These are phyloP conservation scores for Scaptodrosophila lebanonensis DNA, from an alignment of 1,140 invertebrate genomes.

Conservation along the genomic window DNA sequence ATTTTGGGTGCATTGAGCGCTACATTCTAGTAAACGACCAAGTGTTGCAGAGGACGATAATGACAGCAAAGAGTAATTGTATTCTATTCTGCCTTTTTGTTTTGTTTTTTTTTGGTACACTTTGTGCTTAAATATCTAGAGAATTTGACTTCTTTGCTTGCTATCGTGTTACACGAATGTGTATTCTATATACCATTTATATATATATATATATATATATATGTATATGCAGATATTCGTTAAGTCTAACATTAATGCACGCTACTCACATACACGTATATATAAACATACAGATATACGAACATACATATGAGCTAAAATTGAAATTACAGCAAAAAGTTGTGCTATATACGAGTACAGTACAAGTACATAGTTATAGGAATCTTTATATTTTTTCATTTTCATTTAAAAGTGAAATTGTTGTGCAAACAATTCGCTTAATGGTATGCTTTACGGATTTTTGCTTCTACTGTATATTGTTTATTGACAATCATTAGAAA, in stretches of 20 bases:
- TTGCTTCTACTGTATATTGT: constrained; percentile 10
- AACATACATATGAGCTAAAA: constrained; percentile 19
- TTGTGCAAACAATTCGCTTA: constrained; percentile 49
- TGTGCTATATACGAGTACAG: constrained; percentile 36
- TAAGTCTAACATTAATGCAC: too few species aligned
- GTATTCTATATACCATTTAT: constrained; percentile 24
- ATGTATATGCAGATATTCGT: constrained; percentile 13
- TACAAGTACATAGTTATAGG: constrained; percentile 48
- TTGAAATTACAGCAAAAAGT: constrained; percentile 48
- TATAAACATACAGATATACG: too few species aligned
- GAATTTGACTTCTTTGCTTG: constrained; percentile 71
- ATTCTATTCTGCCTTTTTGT: constrained; percentile 32
- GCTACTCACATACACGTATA: too few species aligned
- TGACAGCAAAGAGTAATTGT: constrained; percentile 17
- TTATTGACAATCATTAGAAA: too few species aligned
- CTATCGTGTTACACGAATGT: constrained; percentile 1
- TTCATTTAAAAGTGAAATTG: constrained; percentile 40
- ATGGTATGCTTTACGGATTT: constrained; percentile 42
- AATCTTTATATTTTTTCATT: constrained; percentile 62
- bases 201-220: constrained; percentile 18
- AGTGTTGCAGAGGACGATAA: not conserved
- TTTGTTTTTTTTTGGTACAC: constrained; percentile 54
- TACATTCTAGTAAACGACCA: too few species aligned
- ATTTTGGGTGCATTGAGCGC: too few species aligned
- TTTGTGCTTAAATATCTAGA: constrained; percentile 58